A percentile compares a stretch with the other conserved stretches of the same genome.
These are phyloP conservation scores for Zygothrica quintamaculata DNA, from an alignment of 2,888 invertebrate species.

Conservation along the genomic window DNA sequence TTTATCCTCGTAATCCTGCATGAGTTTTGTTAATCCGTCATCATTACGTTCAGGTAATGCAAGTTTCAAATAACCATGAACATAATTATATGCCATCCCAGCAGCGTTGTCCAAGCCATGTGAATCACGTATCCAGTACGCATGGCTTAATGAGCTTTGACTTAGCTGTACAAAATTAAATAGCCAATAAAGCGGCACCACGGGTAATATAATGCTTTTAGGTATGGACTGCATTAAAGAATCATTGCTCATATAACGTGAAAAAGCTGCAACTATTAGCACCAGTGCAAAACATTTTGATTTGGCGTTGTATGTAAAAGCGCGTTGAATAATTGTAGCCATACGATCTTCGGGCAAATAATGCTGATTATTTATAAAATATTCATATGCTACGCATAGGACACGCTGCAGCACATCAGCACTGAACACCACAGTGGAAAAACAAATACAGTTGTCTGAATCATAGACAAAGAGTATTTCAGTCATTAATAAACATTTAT, in stretches of 20 bases:
- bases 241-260: constrained; percentile 29
- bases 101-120: constrained; percentile 81
- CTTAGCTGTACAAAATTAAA: constrained; percentile 32
- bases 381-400: constrained; percentile 46
- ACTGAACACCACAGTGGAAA: constrained; percentile 30
- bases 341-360: constrained; percentile 62
- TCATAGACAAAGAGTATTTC: too few species aligned
- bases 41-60: constrained; percentile 61
- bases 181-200: constrained; percentile 73
- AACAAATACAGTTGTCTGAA: constrained; percentile 57
- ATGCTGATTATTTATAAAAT: constrained; percentile 35
- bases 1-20: constrained; percentile 67
- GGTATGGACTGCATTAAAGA: constrained; percentile 40
- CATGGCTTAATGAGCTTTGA: constrained; percentile 64
- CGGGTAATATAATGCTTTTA: neutral
- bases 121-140: constrained; percentile 68
- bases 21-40: constrained; percentile 72
- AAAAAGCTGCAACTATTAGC: constrained; percentile 34
- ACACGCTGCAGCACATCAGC: constrained; percentile 66
- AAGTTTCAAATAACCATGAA: constrained; percentile 80
- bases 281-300: constrained; percentile 23
- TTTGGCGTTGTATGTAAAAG: constrained; percentile 37
- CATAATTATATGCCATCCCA: constrained; percentile 83
- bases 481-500: too few species aligned
- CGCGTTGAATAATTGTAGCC: constrained; percentile 48